A percentile compares a stretch with the other conserved stretches of the same genome.
Conservation (phyloP, 1,140 invertebrate genomes). For the Diachasmimorpha longicaudata region DNA sequence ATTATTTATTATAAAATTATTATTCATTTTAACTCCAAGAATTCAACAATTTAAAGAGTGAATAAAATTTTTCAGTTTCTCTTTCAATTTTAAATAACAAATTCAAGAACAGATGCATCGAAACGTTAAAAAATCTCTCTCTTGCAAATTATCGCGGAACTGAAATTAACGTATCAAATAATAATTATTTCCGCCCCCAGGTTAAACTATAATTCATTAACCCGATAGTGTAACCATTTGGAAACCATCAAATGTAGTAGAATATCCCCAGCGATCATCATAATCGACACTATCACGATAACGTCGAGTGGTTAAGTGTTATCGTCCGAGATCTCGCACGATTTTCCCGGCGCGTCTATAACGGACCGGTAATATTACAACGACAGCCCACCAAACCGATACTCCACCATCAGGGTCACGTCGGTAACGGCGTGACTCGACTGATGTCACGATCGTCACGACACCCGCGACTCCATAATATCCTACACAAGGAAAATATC, state of each 20-base stretch:
- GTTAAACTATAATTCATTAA: background rate
- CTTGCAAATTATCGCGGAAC: background rate
- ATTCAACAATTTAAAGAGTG: too few relatives aligned
- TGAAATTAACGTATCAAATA: background rate
- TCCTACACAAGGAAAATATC: background rate
- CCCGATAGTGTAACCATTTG: background rate
- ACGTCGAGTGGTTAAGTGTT: slow-evolving; percentile 5
- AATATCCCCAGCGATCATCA: background rate
- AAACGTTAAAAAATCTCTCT: too few relatives aligned
- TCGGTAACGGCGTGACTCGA: background rate
- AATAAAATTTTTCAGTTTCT: too few relatives aligned
- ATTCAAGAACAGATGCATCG: too few relatives aligned
- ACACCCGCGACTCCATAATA: background rate
- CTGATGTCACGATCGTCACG: background rate
- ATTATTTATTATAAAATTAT: too few relatives aligned
- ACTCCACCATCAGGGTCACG: background rate
- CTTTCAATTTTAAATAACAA: too few relatives aligned
- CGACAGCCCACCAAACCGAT: background rate
- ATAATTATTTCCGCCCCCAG: background rate
- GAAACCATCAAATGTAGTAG: background rate
- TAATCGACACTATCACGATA: background rate
- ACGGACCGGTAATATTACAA: background rate
- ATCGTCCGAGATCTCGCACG: background rate
- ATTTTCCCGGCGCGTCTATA: background rate
- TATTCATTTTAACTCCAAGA: too few relatives aligned